phyloP scores from a whole-genome alignment of 2,888 invertebrate genomes.

The Drosophila meridiana region DNA sequence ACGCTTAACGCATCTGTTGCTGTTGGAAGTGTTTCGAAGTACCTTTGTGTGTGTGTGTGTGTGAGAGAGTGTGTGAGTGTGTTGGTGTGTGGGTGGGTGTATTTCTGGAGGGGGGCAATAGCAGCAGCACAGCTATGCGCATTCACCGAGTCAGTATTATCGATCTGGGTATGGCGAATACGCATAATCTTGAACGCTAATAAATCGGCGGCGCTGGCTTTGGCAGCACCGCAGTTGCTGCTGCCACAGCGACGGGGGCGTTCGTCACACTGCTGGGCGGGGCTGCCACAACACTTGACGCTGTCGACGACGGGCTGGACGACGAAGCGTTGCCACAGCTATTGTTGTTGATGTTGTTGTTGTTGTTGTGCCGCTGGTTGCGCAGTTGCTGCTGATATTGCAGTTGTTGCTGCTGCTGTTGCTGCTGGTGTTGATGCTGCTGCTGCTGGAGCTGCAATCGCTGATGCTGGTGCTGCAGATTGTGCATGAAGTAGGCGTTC shows the following conservation, averaged over 20 bases:
- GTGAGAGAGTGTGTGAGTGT: slow-evolving; percentile 6
- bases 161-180: slow-evolving; percentile 73
- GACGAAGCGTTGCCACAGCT: slow-evolving; percentile 73
- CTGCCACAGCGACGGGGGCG: slow-evolving; percentile 24
- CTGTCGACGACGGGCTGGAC: slow-evolving; percentile 76
- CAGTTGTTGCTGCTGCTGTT: slow-evolving; percentile 59
- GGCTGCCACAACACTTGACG: slow-evolving; percentile 68
- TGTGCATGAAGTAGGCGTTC: slow-evolving; percentile 82
- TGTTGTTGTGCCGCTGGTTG: slow-evolving; percentile 71
- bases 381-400: slow-evolving; percentile 60
- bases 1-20: slow-evolving; percentile 41
- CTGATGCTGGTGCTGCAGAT: slow-evolving; percentile 76
- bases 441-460: slow-evolving; percentile 63
- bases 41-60: slow-evolving; percentile 23
- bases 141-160: slow-evolving; percentile 69
- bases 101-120: slow-evolving; percentile 12
- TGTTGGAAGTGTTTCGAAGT: slow-evolving; percentile 58
- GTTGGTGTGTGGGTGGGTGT: not conserved
- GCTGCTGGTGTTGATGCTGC: slow-evolving; percentile 66
- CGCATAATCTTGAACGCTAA: slow-evolving; percentile 78
- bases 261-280: slow-evolving; percentile 48
- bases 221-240: slow-evolving; percentile 40
- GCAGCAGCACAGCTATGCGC: slow-evolving; percentile 52
- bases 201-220: slow-evolving; percentile 75
- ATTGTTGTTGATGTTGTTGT: slow-evolving; percentile 50